Base-by-base conservation (phyloP, 2,797 vertebrate species). In the Periparus ater region DNA sequence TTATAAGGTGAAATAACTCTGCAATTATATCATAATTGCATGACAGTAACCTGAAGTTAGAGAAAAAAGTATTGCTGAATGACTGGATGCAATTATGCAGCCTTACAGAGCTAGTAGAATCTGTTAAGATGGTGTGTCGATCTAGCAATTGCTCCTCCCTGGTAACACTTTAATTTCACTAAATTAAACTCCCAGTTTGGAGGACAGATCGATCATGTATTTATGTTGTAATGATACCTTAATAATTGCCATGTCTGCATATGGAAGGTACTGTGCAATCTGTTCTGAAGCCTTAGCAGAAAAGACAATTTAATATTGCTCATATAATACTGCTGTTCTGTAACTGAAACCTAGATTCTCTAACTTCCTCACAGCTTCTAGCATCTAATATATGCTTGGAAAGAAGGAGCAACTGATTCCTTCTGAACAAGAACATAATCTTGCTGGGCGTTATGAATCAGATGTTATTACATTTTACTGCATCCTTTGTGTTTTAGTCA, bases 1-100 rank as follows among this genome's bases (percentile, higher is more conserved):
- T 81, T 76, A 72, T 71, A 87, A 95, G 80, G 77, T 88, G 86
- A 82, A 95, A 95, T 76, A 93, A 71, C 44, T 29, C 6, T 78
- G n/a, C 80, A 87, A 93, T 91, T 93, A 70, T 58, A 45, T 85
- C 23, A 19, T 75, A 93, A 88, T 62, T 88, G 34, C 61, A 54
- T 72, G 54, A 29, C 38, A 72, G 72, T 57, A 89, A 87, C 58
- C 45, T 74, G 29, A 89, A 89, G 85, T 71, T 77, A 58, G 53
- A 63, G 53, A 54, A 91, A 88, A 80, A 73, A 51, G 13, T 57
- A 65, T n/a, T 89, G n/a, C 75, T 95, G 75, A 91, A 89, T 30
- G 57, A 93, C 61, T 80, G 61, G 17, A 71, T 74, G 51, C 9
- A 80, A 58, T 89, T 82, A 77, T 68, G 38, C 91, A 80, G 26